These are phyloP conservation scores for Dendroctonus ponderosae DNA, from an alignment of 1,140 invertebrate species.

Conservation along the genomic window DNA sequence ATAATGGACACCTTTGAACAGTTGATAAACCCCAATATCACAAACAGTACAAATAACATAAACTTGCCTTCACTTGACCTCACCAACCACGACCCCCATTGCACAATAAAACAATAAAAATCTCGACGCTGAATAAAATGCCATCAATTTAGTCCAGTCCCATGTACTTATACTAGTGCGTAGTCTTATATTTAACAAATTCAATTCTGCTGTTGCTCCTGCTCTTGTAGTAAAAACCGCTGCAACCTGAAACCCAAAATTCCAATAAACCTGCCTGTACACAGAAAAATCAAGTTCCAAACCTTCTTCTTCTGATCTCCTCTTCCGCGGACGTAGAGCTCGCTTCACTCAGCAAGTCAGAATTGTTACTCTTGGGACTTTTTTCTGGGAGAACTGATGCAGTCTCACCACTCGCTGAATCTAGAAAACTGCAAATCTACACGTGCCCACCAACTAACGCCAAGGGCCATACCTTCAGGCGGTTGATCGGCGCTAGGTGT, in stretches of 20 bases:
- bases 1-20: too few species aligned
- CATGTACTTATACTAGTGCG: too few species aligned
- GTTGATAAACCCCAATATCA: too few species aligned
- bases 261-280: not conserved
- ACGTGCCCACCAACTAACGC: not conserved
- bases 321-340: not conserved
- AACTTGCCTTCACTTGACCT: too few species aligned
- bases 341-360: not conserved
- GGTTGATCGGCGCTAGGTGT: not conserved
- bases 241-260: conserved; percentile 24
- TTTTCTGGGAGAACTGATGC: not conserved
- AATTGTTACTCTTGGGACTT: not conserved
- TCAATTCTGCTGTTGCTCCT: conserved; percentile 14
- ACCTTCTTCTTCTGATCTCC: conserved; percentile 19
- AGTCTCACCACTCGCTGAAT: not conserved
- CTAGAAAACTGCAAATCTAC: not conserved
- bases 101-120: too few species aligned
- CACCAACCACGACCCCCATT: too few species aligned
- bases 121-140: too few species aligned
- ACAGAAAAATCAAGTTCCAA: not conserved
- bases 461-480: not conserved
- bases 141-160: too few species aligned
- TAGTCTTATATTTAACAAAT: too few species aligned
- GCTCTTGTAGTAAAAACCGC: conserved; percentile 23
- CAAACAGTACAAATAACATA: too few species aligned